phyloP scores from a whole-genome alignment of 2,888 invertebrate species.

The Nasonovia ribisnigri region DNA sequence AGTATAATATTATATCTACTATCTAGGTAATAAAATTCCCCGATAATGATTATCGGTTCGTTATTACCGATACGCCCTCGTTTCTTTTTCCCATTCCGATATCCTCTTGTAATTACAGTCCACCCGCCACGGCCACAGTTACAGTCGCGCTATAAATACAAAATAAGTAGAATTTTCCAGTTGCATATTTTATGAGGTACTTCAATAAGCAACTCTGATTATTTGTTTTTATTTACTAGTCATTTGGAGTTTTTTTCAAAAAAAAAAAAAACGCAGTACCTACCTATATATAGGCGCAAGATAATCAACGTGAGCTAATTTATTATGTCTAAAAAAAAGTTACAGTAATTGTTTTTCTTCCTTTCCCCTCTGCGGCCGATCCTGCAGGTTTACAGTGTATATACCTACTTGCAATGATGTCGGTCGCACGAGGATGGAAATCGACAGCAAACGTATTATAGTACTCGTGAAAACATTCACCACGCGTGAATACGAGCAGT shows the following conservation, averaged over 20 bases:
- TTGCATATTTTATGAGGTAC: not conserved
- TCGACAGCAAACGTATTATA: not conserved
- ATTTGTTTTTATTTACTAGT: not conserved
- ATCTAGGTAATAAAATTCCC: constrained; percentile 24
- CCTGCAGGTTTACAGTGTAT: too few relatives aligned
- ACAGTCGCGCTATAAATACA: not conserved
- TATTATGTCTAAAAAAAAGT: not conserved
- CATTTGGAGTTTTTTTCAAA: not conserved
- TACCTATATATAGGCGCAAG: not conserved
- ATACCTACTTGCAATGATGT: not conserved
- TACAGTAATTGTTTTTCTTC: not conserved
- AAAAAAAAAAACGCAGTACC: not conserved
- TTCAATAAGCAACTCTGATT: not conserved
- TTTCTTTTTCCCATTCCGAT: not conserved
- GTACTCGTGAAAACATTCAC: not conserved
- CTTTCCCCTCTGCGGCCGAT: not conserved
- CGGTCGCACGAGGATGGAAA: not conserved
- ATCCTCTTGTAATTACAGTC: constrained; percentile 24
- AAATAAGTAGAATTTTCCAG: not conserved
- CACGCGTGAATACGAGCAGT: not conserved
- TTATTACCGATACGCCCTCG: constrained; percentile 3
- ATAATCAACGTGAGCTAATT: not conserved
- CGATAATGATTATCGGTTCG: constrained; percentile 23
- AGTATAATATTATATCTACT: not conserved
- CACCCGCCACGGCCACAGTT: not conserved